Evolutionary conservation across 1,140 invertebrate species (phyloP), one percentile per base, ranked within the genome.

Genomic region (Brachionus koreanus): DNA sequence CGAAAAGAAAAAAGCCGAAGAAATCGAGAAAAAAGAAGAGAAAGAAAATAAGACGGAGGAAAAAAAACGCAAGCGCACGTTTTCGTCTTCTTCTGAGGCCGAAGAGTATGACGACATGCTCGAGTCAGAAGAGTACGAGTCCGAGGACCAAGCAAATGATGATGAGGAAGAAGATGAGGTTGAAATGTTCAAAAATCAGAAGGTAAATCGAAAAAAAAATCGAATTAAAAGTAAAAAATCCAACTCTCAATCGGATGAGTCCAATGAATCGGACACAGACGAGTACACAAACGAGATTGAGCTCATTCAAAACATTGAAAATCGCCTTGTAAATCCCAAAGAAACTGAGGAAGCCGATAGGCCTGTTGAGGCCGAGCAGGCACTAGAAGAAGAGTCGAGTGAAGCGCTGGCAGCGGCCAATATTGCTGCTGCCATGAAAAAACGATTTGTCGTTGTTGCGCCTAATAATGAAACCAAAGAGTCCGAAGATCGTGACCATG

Each of bases 281-380:
- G 76, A 57, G 16, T 79, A 61, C n/a, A 49, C 29, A 13, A 79
- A 79, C 7, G 76, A 79, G 33, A 79, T 79, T 10, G 76, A 79
- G 39, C 49, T 79, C 1, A 79, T 79, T 42, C 76, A 79, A 29
- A 79, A 79, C 33, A 79, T 79, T 43, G 76, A 79, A 42, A 79
- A 79, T 61, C 19, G 76, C 2, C 37, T 79, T 0, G 29, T 79
- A 1, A 79, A 79, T 37, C 49, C 49, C 12, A 57, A 37, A 13
- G 35, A 79, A 33, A 12, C n/a, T 2, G 13, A 77, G 10, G 2
- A 19, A 12, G 7, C 12, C 16, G n/a, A 33, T 16, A 5, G 4
- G n/a, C 10, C 33, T 23, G 49, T 13, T 16, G 25, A 57, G 35
- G 7, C 5, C 7, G 19, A 23, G 6, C 25, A 79, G 23, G 23